Base-by-base conservation (phyloP, 2,797 vertebrate genomes). In the Melanogrammus aeglefinus region DNA sequence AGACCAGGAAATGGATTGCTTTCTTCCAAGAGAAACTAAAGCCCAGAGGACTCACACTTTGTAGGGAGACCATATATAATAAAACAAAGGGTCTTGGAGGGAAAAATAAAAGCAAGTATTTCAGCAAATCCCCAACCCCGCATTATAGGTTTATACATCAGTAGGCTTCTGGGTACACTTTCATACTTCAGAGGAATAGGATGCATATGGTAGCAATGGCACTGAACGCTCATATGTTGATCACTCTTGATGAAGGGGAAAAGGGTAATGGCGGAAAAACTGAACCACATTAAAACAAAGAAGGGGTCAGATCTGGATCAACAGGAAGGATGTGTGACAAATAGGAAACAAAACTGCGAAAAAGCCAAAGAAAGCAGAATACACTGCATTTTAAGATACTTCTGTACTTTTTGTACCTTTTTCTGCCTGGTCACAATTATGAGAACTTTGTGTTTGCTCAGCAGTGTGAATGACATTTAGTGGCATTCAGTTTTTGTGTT, bases 181-280 rank as follows among this genome's bases (percentile, higher is more conserved):
- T 86, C 76, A 84, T 75, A 70, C 75, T 78, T 79, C 82, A 77
- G 81, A 81, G 77, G 79, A 80, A 77, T 24, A 36, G 84, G 80
- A 81, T 70, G 78, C 81, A 81, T 82, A 35, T 78, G 74, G 29
- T 31, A 78, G 80, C 36, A 6, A n/a, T 10, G 7, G 18, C 36
- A 80, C 1, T 2, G 77, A 71, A 73, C 57, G 24, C 77, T 82
- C 79, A 63, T 82, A 73, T 70, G 35, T 36, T 81, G 76, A 88
- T 90, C 84, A 77, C 84, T 84, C 12, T 24, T 84, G 80, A 86
- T 83, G 74, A 21, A 74, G 72, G 38, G 90, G 78, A 89, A 88
- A 88, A 83, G 88, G 85, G 75, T 81, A 85, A 84, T 88, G 83
- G 81, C 75, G 80, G 84, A 90, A 85, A 86, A 90, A 78, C 79